A percentile compares a stretch with the other conserved stretches of the same genome.
These are phyloP conservation scores for Gastracanthus pulcherrimus DNA, from an alignment of 2,888 invertebrate genomes.

Conservation along the genomic window DNA sequence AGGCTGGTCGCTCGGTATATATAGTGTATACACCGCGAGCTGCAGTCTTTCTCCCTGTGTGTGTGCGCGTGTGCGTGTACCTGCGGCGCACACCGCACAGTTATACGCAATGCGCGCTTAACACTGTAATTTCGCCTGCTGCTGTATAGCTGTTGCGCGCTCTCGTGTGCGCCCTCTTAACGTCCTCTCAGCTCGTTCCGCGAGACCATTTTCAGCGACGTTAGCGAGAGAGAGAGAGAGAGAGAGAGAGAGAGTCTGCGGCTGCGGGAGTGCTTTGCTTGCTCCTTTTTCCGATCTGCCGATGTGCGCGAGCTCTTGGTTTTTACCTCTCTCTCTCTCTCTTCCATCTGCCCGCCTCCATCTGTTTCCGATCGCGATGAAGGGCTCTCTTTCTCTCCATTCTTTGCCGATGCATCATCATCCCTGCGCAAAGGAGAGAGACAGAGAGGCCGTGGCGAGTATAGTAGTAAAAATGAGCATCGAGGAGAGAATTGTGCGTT, in stretches of 20 bases:
- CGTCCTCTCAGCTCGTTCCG: slow-evolving; percentile 50
- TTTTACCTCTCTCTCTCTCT: slow-evolving; percentile 22
- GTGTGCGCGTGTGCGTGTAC: no score
- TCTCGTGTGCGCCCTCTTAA: slow-evolving; percentile 44
- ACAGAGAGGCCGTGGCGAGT: neutral
- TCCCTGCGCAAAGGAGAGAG: neutral
- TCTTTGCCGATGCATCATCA: neutral
- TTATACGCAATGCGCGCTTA: slow-evolving; percentile 65
- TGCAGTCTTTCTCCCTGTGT: no score
- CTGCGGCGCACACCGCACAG: slow-evolving; percentile 58
- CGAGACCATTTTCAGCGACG: slow-evolving; percentile 23
- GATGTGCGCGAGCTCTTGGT: slow-evolving; percentile 39
- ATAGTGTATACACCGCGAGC: slow-evolving; percentile 56
- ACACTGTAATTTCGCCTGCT: slow-evolving; percentile 72
- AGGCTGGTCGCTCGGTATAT: no score
- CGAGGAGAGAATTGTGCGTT: neutral
- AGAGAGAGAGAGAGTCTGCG: no score
- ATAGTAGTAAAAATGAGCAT: neutral
- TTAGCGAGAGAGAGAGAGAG: neutral
- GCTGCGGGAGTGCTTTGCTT: neutral
- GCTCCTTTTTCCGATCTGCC: slow-evolving; percentile 47
- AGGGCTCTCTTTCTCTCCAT: slow-evolving; percentile 18
- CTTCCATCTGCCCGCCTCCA: slow-evolving; percentile 34
- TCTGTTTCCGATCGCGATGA: slow-evolving; percentile 57
- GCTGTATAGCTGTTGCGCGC: no score